phyloP scores from a whole-genome alignment of 2,113 vertebrate genomes.

The Amblyopsis rosae region DNA sequence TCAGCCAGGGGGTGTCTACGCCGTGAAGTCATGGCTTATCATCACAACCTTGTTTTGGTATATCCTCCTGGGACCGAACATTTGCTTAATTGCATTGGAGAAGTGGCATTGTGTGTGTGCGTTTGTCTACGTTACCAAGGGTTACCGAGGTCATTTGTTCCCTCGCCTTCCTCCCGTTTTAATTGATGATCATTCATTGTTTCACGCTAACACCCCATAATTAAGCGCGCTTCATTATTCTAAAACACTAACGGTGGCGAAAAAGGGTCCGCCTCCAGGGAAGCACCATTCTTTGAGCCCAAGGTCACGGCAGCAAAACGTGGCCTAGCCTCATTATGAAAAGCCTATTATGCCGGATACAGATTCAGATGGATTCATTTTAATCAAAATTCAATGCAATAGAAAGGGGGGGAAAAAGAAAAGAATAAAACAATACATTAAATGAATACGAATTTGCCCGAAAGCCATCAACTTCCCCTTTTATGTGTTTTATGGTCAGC shows the following conservation, averaged over 20 bases:
- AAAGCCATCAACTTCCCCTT: background rate
- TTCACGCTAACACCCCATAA: constrained; percentile 52
- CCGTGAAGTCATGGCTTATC: constrained; percentile 51
- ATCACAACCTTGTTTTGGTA: constrained; percentile 39
- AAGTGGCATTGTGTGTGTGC: constrained; percentile 9
- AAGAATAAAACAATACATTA: background rate
- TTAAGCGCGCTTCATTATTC: constrained; percentile 67
- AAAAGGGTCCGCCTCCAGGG: constrained; percentile 47
- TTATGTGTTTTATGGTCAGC: background rate
- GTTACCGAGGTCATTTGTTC: constrained; percentile 57
- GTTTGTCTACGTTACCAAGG: constrained; percentile 32
- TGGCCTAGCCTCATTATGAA: constrained; percentile 38
- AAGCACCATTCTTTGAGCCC: constrained; percentile 45
- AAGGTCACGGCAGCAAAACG: constrained; percentile 56
- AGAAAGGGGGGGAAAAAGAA: background rate
- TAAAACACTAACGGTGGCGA: constrained; percentile 50
- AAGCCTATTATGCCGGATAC: constrained; percentile 27
- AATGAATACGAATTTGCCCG: constrained; percentile 5
- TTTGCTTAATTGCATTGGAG: constrained; percentile 53
- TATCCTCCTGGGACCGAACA: constrained; percentile 40
- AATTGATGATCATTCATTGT: constrained; percentile 73
- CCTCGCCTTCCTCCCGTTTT: constrained; percentile 38
- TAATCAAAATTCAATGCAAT: constrained; percentile 20
- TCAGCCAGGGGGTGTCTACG: constrained; percentile 49
- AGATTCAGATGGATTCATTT: constrained; percentile 24